A percentile compares a stretch with the other conserved stretches of the same genome.
phyloP scores from a whole-genome alignment of 1,140 invertebrate species.

The Drosophila oshimai region DNA sequence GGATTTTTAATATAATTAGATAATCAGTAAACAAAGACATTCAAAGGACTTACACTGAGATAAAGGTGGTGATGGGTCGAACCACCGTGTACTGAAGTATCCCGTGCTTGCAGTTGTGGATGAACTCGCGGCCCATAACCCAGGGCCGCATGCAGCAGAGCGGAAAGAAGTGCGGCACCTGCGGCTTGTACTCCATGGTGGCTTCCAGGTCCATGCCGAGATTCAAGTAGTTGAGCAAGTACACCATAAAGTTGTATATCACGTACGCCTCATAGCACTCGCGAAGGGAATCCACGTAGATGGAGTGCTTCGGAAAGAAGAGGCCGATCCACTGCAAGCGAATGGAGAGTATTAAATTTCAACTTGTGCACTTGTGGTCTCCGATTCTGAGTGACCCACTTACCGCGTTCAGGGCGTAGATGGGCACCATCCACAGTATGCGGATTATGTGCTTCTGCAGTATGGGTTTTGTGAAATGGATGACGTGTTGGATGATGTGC shows the following conservation, averaged over 20 bases:
- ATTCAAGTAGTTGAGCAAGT: slow-evolving; percentile 94
- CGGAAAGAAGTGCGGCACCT: slow-evolving; percentile 93
- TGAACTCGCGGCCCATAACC: slow-evolving; percentile 95
- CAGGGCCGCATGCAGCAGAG: slow-evolving; percentile 92
- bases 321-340: slow-evolving; percentile 90
- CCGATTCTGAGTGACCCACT: slow-evolving; percentile 82
- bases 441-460: slow-evolving; percentile 98
- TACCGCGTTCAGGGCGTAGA: slow-evolving; percentile 97
- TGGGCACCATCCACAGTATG: slow-evolving; percentile 99
- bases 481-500: slow-evolving; percentile 96
- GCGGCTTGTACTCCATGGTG: slow-evolving; percentile 91
- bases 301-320: slow-evolving; percentile 91
- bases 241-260: slow-evolving; percentile 99
- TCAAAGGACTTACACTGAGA: slow-evolving; percentile 91
- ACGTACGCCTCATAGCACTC: slow-evolving; percentile 99
- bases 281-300: slow-evolving; percentile 95
- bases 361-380: slow-evolving; percentile 15
- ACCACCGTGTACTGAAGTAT: slow-evolving; percentile 97
- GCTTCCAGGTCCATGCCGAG: slow-evolving; percentile 92
- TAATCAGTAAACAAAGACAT: neutral
- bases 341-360: slow-evolving; percentile 38
- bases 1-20: neutral
- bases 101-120: slow-evolving; percentile 97
- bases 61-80: slow-evolving; percentile 92
- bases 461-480: slow-evolving; percentile 96